Evolutionary conservation across 2,888 invertebrate species (phyloP).

Genomic region (Dendrolimus pini): DNA sequence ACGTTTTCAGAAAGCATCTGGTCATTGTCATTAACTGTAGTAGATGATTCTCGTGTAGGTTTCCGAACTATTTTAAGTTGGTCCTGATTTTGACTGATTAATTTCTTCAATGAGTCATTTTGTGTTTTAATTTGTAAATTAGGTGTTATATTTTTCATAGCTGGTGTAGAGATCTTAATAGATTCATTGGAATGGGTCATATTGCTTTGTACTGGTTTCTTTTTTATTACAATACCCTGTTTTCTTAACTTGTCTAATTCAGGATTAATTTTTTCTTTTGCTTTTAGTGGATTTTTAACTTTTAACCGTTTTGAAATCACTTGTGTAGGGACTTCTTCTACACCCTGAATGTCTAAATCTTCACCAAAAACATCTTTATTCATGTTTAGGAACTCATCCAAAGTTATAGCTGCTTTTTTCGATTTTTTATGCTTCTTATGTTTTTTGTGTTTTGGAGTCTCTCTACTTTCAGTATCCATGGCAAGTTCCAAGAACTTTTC

Average conservation of each 20-base stretch:
- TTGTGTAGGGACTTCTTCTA: conserved; percentile 64
- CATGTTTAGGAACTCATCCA: conserved; percentile 69
- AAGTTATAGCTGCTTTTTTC: conserved; percentile 61
- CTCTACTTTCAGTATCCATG: conserved; percentile 41
- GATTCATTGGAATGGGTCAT: conserved; percentile 4
- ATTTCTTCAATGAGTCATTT: conserved; percentile 50
- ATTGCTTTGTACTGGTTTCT: conserved; percentile 25
- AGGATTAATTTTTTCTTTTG: conserved; percentile 29
- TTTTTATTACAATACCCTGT: conserved; percentile 58
- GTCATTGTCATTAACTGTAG: conserved; percentile 7
- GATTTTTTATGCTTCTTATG: conserved; percentile 67
- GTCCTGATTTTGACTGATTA: conserved; percentile 55
- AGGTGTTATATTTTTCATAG: conserved; percentile 6
- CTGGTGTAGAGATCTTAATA: conserved; percentile 8
- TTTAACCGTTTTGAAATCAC: conserved; percentile 52
- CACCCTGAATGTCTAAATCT: conserved; percentile 59
- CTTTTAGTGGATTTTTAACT: conserved; percentile 30
- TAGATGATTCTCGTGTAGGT: conserved; percentile 13
- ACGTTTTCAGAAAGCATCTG: too few relatives aligned
- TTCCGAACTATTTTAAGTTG: conserved; percentile 63
- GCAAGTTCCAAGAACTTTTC: conserved; percentile 55
- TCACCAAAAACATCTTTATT: conserved; percentile 70
- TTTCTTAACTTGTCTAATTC: conserved; percentile 58
- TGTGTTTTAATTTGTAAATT: conserved; percentile 2
- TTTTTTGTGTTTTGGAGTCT: conserved; percentile 47